Base-by-base conservation (phyloP, 2,113 vertebrate species). In the rabbit (Oryctolagus cuniculus) region DNA sequence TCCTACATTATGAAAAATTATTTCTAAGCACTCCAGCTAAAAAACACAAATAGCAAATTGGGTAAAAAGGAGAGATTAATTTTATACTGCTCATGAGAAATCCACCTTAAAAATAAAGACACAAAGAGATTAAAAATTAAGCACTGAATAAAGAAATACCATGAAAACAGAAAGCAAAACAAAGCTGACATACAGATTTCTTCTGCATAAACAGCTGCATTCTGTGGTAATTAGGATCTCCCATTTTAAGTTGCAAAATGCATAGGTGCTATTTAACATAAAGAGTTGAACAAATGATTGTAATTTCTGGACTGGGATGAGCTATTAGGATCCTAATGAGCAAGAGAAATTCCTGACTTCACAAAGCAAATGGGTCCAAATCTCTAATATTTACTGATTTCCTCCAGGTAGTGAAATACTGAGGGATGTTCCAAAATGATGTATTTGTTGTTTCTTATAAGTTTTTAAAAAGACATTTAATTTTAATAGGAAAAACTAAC, bases 311-410 rank as follows among this genome's bases (percentile, higher is more conserved):
- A 31, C 27, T 49, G 5, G 24, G 16, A 0, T 64, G 6, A 88
- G 22, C 3, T 69, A 80, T 49, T 10, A 85, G 3, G 13, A 55
- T 58, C 51, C 38, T 29, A 90, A 94, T 49, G 74, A 21, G 22
- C 22, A 84, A 73, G 31, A 91, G 16, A 77, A 88, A 69, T 17
- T 73, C 10, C 93, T 88, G 10, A 70, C 34, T 80, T 75, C 6
- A 55, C 10, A 79, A 21, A n/a, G 44, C 51, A 25, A n/a, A 22
- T 66, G 27, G 58, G 29, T 6, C 12, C 21, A 77, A 44, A 87
- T 63, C 63, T 91, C 6, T 21, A 95, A 49, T 5, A 91, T 95
- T 96, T 91, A 67, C 36, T 91, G 22, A 24, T 84, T 36, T 81
- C 27, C 16, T 88, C 25, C 0, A 12, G 74, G 49, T 63, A 38